A percentile compares a stretch with the other conserved stretches of the same genome.
Evolutionary conservation across 2,888 invertebrate species (phyloP).

Genomic region (Cheilosia urbana): DNA sequence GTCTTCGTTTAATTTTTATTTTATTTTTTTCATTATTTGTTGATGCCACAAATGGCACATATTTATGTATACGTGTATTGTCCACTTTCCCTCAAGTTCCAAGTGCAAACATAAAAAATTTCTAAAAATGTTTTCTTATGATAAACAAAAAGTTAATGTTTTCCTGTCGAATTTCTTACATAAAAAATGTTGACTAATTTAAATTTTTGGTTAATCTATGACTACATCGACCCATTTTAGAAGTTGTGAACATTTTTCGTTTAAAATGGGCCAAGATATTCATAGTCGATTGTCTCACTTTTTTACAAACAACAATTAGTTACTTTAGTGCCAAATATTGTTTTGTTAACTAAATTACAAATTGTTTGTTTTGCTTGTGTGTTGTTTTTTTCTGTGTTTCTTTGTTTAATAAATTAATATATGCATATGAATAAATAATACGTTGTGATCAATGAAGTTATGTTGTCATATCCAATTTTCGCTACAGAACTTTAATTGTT

Average conservation of each 20-base stretch:
- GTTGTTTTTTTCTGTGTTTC: conserved; percentile 37
- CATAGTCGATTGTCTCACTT: conserved; percentile 48
- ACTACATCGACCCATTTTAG: conserved; percentile 71
- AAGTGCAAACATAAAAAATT: conserved; percentile 28
- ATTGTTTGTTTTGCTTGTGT: conserved; percentile 11
- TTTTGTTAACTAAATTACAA: conserved; percentile 58
- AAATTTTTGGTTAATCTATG: conserved; percentile 59
- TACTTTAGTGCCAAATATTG: conserved; percentile 43
- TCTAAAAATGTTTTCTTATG: background rate
- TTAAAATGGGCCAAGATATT: conserved; percentile 75
- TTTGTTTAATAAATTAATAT: conserved; percentile 70
- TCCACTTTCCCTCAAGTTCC: conserved; percentile 24
- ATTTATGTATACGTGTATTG: conserved; percentile 26
- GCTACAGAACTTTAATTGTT: conserved; percentile 33
- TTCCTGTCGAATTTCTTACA: background rate
- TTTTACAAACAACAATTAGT: conserved; percentile 35
- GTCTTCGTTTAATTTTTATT: background rate
- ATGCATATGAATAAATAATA: conserved; percentile 72
- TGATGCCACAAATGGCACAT: conserved; percentile 72
- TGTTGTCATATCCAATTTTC: conserved; percentile 45
- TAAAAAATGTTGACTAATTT: conserved; percentile 25
- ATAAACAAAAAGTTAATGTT: background rate
- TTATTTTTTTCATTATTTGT: conserved; percentile 29
- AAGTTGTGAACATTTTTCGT: conserved; percentile 10
- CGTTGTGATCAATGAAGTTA: conserved; percentile 65